phyloP scores from a whole-genome alignment of 2,888 invertebrate species.

The Helobdella robusta region DNA sequence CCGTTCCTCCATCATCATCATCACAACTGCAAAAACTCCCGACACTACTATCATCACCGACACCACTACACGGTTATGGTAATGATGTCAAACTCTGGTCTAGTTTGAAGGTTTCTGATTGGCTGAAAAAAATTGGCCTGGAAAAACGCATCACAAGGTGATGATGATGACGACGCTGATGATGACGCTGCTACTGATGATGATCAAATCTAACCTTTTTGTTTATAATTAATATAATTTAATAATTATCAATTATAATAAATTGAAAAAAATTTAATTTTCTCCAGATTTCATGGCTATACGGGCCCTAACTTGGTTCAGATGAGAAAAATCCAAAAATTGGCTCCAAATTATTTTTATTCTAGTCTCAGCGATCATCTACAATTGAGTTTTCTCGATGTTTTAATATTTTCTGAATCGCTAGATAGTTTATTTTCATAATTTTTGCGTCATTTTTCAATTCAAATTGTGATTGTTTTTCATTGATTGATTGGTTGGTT shows the following conservation, averaged over 20 bases:
- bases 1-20: too few relatives aligned
- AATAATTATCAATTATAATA: too few relatives aligned
- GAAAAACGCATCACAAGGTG: neutral
- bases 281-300: neutral
- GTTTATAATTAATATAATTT: neutral
- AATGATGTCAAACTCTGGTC: slow-evolving; percentile 1
- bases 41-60: slow-evolving; percentile 11
- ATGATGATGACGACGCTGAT: too few relatives aligned
- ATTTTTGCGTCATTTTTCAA: too few relatives aligned
- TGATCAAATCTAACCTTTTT: neutral
- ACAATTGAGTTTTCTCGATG: slow-evolving; percentile 30
- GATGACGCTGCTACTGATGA: too few relatives aligned
- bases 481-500: too few relatives aligned
- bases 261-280: neutral
- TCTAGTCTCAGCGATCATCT: slow-evolving; percentile 34
- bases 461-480: too few relatives aligned
- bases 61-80: slow-evolving; percentile 13
- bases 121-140: neutral
- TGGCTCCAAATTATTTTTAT: slow-evolving; percentile 44
- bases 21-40: neutral
- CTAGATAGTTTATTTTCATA: too few relatives aligned
- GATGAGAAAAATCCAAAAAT: slow-evolving; percentile 38
- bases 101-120: neutral
- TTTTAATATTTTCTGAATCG: slow-evolving; percentile 32
- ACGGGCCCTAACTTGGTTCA: slow-evolving; percentile 39